Base-by-base conservation (phyloP, 2,797 vertebrate species). In the Lepilemur septentrionalis region DNA sequence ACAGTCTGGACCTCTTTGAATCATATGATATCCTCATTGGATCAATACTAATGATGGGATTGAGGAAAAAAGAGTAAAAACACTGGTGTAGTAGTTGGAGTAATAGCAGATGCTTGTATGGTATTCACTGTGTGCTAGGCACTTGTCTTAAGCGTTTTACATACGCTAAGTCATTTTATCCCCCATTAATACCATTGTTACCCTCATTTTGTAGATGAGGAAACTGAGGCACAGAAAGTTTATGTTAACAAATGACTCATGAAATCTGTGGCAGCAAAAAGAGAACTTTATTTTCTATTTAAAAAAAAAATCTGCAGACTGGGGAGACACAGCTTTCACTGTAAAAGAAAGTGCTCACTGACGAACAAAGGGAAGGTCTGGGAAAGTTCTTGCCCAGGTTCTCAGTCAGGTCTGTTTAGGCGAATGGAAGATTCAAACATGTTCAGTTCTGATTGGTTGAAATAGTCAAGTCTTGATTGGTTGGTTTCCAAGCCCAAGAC, bases 161-260 rank as follows among this genome's bases (percentile, higher is more conserved):
- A 1, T 52, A 46, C 59, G 6, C 32, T 57, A 72, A 72, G 10
- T 70, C 1, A 43, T 35, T 72, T 70, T 73, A 22, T 79, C 7
- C 48, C 50, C 30, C 22, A 15, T 2, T 41, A 52, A 23, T 59
- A 65, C 6, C 20, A 67, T 28, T 76, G 28, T 32, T 75, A 48
- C 32, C 75, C 57, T 95, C 35, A 67, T 41, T 97, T 86, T 96
- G 14, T 17, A 55, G 59, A 72, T 41, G 67, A 93, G 41, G 14
- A 93, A 95, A 69, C 67, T 50, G 38, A 93, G 46, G 30, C 17
- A 59, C 30, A 80, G 63, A 82, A 70, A 63, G 50, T 92, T 97
- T 89, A 65, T 65, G 32, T 65, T n/a, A 65, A n/a, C 15, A 28
- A 65, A 65, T n/a, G 32, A n/a, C 32, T 7, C 18, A n/a, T 65